These are phyloP conservation scores for Trialeurodes vaporariorum DNA, from an alignment of 1,140 invertebrate genomes.

Conservation along the genomic window DNA sequence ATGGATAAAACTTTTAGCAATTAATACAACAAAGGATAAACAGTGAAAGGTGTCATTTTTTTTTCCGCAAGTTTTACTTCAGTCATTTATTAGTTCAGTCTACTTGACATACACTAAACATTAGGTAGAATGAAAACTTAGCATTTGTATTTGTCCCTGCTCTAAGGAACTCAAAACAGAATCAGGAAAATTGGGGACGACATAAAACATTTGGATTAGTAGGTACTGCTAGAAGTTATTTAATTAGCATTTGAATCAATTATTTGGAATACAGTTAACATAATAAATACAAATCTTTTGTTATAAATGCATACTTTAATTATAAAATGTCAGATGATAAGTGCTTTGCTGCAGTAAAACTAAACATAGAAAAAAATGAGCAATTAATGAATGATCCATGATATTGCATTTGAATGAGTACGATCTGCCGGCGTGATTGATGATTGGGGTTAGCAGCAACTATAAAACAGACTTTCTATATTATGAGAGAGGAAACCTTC, in stretches of 20 bases:
- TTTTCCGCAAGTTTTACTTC: no score
- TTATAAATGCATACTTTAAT: neutral
- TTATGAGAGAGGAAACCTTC: neutral
- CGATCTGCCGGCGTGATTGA: neutral
- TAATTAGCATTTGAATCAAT: neutral
- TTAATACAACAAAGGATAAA: no score
- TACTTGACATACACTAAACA: no score
- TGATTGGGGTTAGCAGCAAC: neutral
- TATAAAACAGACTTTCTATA: neutral
- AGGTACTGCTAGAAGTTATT: neutral
- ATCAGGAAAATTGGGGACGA: no score
- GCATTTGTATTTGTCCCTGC: no score
- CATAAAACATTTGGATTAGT: no score
- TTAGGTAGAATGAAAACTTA: no score
- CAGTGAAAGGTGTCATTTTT: no score
- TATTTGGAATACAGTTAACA: conserved; percentile 1
- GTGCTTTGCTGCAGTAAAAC: neutral
- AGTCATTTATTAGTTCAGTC: no score
- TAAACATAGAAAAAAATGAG: neutral
- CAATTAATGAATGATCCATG: neutral
- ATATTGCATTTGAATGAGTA: neutral
- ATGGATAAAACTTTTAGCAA: no score
- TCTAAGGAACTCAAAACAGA: no score
- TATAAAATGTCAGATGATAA: neutral
- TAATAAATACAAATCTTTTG: neutral